These are phyloP conservation scores for Centropristis striata DNA, from an alignment of 2,113 vertebrate species.

Conservation along the genomic window DNA sequence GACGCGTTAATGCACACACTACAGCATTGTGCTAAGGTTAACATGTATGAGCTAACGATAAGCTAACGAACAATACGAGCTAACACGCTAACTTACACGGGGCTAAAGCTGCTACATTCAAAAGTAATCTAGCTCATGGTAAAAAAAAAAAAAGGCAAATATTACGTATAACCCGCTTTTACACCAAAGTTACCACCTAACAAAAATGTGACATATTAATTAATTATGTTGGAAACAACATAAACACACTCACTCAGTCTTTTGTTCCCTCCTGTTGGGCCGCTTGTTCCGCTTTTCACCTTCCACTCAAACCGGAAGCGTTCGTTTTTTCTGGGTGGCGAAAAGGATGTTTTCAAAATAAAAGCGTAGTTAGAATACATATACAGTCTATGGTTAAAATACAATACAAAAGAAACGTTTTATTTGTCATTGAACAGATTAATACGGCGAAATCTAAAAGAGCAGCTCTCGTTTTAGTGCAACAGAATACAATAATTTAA, in stretches of 20 bases:
- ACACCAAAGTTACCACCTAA: background rate
- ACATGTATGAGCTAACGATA: background rate
- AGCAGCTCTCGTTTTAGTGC: too few relatives aligned
- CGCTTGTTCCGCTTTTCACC: constrained; percentile 38
- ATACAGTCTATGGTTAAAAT: too few relatives aligned
- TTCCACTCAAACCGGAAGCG: constrained; percentile 22
- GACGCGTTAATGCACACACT: fast-evolving
- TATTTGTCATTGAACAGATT: too few relatives aligned
- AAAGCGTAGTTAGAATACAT: background rate
- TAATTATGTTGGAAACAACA: background rate
- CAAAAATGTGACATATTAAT: background rate
- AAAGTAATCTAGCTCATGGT: too few relatives aligned
- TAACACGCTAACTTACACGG: background rate
- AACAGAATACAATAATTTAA: too few relatives aligned
- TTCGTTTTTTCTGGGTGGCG: background rate
- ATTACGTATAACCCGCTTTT: fast-evolving
- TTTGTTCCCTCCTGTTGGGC: constrained; percentile 61
- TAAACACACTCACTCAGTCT: constrained; percentile 35
- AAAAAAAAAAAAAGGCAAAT: background rate
- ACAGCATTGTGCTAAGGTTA: background rate
- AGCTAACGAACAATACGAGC: constrained; percentile 26
- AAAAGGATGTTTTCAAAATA: constrained; percentile 44
- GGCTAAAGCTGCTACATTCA: background rate
- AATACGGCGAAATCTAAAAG: too few relatives aligned
- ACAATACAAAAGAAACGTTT: too few relatives aligned